Conservation (phyloP, 2,888 invertebrate genomes). For the Caradrina clavipalpis region DNA sequence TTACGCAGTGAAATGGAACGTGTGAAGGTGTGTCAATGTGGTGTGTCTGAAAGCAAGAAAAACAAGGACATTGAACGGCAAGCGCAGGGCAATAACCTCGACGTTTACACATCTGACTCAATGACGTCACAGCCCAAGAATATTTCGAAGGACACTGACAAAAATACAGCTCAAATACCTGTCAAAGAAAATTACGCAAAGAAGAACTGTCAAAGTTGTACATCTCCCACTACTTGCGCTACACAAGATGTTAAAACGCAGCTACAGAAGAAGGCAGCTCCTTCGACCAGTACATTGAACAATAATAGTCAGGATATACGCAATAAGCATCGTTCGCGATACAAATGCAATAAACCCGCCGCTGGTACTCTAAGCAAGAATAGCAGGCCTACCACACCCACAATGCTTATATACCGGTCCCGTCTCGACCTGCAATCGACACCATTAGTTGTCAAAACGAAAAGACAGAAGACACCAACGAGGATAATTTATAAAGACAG, state of each 20-base stretch:
- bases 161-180: background rate
- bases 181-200: conserved; percentile 16
- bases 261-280: background rate
- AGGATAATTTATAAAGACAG: background rate
- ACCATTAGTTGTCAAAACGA: background rate
- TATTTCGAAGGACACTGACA: background rate
- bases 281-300: background rate
- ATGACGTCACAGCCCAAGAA: background rate
- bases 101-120: background rate
- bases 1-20: background rate
- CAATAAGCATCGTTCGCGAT: background rate
- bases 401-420: background rate
- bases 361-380: background rate
- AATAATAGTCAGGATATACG: background rate
- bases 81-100: background rate
- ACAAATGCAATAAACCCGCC: background rate
- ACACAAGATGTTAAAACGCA: background rate
- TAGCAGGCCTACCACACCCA: background rate
- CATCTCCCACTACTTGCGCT: background rate
- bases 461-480: background rate
- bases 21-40: background rate
- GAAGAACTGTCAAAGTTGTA: conserved; percentile 22
- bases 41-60: background rate
- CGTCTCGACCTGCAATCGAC: too few relatives aligned
- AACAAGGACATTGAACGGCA: background rate